phyloP scores from a whole-genome alignment of 1,140 invertebrate species.

The Drosophila athabasca region DNA sequence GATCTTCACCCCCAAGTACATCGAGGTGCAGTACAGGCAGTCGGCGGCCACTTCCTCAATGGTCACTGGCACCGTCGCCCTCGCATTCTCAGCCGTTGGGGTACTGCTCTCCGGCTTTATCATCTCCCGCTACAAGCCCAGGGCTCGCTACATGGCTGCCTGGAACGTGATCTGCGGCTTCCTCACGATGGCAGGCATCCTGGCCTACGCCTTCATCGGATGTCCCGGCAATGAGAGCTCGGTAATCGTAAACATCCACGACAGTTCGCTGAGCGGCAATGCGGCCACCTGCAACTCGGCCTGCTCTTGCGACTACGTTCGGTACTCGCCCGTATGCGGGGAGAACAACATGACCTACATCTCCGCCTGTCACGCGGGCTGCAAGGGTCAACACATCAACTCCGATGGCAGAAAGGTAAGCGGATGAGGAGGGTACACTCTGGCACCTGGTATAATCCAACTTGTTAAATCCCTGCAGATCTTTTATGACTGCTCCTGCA shows the following conservation, averaged over 20 bases:
- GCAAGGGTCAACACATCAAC: slow-evolving; percentile 82
- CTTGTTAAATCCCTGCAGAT: slow-evolving; percentile 55
- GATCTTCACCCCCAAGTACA: slow-evolving; percentile 91
- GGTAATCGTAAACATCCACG: slow-evolving; percentile 74
- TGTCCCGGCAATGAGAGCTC: slow-evolving; percentile 85
- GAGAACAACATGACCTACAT: slow-evolving; percentile 87
- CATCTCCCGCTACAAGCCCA: slow-evolving; percentile 88
- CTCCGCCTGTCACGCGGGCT: slow-evolving; percentile 90
- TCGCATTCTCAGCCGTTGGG: slow-evolving; percentile 89
- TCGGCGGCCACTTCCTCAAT: slow-evolving; percentile 87
- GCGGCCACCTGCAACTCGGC: slow-evolving; percentile 86
- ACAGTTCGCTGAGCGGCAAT: slow-evolving; percentile 80
- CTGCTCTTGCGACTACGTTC: slow-evolving; percentile 88
- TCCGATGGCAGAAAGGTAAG: slow-evolving; percentile 83
- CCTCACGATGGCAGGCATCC: slow-evolving; percentile 87
- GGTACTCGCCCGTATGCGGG: slow-evolving; percentile 89
- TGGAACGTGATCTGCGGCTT: slow-evolving; percentile 90
- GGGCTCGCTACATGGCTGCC: slow-evolving; percentile 87
- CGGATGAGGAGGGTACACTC: too few relatives aligned
- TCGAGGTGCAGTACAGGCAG: slow-evolving; percentile 90
- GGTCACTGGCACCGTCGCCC: slow-evolving; percentile 88
- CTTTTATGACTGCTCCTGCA: slow-evolving; percentile 86
- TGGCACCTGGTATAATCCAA: background rate
- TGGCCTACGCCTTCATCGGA: slow-evolving; percentile 88
- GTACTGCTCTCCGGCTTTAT: slow-evolving; percentile 88